Percentiles rank a stretch among this genome's conserved stretches.
phyloP scores from a whole-genome alignment of 2,888 invertebrate species.

The Glyphotaelius pellucidus region DNA sequence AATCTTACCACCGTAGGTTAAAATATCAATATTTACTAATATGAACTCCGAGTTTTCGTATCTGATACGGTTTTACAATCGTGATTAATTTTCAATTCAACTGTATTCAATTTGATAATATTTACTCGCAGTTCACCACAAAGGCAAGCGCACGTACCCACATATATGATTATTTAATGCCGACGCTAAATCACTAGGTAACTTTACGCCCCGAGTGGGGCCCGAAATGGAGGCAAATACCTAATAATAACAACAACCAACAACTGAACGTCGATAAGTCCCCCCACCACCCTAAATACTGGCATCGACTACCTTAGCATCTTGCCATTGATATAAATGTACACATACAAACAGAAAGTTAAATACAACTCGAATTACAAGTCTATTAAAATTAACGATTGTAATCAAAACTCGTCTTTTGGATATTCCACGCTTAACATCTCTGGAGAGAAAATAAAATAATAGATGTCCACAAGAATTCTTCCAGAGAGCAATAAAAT shows the following conservation, averaged over 20 bases:
- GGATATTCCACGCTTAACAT: no score
- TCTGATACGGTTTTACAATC: background rate
- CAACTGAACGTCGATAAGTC: slow-evolving; percentile 15
- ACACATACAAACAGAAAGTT: no score
- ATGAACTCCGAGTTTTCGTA: background rate
- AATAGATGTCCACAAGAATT: no score
- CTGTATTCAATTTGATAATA: background rate
- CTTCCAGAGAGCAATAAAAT: no score
- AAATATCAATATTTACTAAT: background rate
- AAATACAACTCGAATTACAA: no score
- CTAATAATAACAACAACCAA: background rate
- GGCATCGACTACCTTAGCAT: background rate
- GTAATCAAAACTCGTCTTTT: no score
- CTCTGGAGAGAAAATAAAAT: no score
- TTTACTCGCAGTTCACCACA: background rate
- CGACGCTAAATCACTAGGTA: background rate
- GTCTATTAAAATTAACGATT: no score
- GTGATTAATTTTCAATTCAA: background rate
- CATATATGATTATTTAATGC: background rate
- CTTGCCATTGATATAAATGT: background rate
- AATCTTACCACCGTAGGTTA: background rate
- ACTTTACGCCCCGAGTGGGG: background rate
- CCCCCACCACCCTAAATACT: background rate
- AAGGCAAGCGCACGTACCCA: background rate
- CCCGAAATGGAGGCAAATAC: slow-evolving; percentile 9